Evolutionary conservation across 2,888 invertebrate genomes (phyloP).

Genomic region (Julus scandinavius): DNA sequence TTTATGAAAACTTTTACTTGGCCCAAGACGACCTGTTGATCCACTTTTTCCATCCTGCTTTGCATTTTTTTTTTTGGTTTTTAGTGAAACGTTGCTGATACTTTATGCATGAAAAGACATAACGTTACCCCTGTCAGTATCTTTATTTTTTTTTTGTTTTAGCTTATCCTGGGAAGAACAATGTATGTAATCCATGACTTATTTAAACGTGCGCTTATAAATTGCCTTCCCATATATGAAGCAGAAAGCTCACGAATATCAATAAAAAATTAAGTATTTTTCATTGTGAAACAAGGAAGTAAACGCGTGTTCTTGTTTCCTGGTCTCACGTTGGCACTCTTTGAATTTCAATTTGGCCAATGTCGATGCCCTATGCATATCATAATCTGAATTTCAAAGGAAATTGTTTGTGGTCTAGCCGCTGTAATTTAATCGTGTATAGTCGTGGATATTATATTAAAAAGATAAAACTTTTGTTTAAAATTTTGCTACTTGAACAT

Average conservation of each 20-base stretch:
- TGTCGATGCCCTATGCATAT: conserved; percentile 35
- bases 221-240: not conserved
- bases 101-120: not conserved
- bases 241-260: conserved; percentile 28
- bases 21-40: conserved; percentile 39
- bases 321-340: not conserved
- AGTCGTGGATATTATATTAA: too few relatives aligned
- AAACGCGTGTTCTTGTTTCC: conserved; percentile 21
- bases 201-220: not conserved
- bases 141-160: not conserved
- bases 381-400: conserved; percentile 31
- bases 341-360: not conserved
- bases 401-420: not conserved
- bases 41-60: conserved; percentile 31
- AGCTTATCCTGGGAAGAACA: not conserved
- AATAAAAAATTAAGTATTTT: conserved; percentile 7
- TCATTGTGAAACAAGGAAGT: conserved; percentile 27
- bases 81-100: not conserved
- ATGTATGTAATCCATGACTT: not conserved
- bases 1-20: conserved; percentile 4
- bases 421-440: not conserved
- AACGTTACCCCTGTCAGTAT: not conserved
- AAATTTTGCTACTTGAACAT: too few relatives aligned
- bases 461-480: too few relatives aligned
- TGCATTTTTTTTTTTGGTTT: not conserved